A percentile compares a stretch with the other conserved stretches of the same genome.
phyloP scores from a whole-genome alignment of 2,113 vertebrate species.

The Spea bombifrons region DNA sequence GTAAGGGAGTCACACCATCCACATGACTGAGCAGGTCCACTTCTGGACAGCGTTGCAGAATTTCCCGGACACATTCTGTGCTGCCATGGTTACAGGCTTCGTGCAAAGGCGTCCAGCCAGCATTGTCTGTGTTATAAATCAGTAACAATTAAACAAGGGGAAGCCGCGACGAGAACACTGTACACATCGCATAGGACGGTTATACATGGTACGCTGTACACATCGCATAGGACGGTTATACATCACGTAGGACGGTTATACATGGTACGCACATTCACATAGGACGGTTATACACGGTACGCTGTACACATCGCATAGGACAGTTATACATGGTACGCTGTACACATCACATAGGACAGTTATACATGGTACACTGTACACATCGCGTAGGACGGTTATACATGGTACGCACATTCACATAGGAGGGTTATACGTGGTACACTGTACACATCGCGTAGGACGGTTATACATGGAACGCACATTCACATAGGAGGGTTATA shows the following conservation, averaged over 20 bases:
- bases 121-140: slow-evolving; percentile 85
- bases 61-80: slow-evolving; percentile 82
- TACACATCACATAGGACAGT: background rate
- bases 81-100: slow-evolving; percentile 97
- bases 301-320: slow-evolving; percentile 47
- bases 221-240: no score
- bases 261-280: no score
- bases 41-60: slow-evolving; percentile 80
- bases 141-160: slow-evolving; percentile 65
- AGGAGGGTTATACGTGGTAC: background rate
- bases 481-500: no score
- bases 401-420: no score
- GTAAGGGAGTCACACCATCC: slow-evolving; percentile 88
- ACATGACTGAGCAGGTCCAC: slow-evolving; percentile 84
- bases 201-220: background rate
- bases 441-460: slow-evolving; percentile 47
- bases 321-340: background rate
- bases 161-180: slow-evolving; percentile 39
- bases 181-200: slow-evolving; percentile 43
- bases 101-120: slow-evolving; percentile 95
- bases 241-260: no score
- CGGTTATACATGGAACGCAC: background rate
- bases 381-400: no score
- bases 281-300: background rate
- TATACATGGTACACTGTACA: no score